phyloP scores from a whole-genome alignment of 1,140 invertebrate species.

The Meloidogyne chitwoodi region DNA sequence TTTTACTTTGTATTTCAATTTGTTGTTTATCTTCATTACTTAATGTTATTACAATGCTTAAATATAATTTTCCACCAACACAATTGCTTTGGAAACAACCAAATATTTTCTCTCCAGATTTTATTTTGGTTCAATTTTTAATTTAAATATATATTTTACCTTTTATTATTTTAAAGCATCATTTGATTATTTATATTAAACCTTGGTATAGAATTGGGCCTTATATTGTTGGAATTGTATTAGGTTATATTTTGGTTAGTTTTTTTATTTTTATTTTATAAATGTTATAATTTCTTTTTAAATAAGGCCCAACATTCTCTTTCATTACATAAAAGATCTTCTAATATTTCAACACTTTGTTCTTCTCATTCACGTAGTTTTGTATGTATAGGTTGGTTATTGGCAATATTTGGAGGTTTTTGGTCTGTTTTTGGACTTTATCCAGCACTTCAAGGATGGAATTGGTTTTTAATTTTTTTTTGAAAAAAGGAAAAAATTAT shows the following conservation, averaged over 20 bases:
- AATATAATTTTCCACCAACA: slow-evolving; percentile 58
- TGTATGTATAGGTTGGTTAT: slow-evolving; percentile 34
- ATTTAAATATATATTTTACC: neutral
- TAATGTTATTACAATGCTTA: slow-evolving; percentile 48
- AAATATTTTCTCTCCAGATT: slow-evolving; percentile 55
- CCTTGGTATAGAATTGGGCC: slow-evolving; percentile 63
- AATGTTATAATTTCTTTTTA: neutral
- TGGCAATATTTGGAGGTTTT: slow-evolving; percentile 35
- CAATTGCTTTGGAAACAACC: slow-evolving; percentile 60
- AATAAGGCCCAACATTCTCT: slow-evolving; percentile 11
- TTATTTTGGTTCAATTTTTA: slow-evolving; percentile 32
- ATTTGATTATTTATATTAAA: slow-evolving; percentile 62
- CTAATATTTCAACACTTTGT: neutral
- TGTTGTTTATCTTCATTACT: slow-evolving; percentile 41
- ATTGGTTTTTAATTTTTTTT: slow-evolving; percentile 30
- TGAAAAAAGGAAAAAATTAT: too few species aligned
- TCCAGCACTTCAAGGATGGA: slow-evolving; percentile 55
- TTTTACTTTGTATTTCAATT: slow-evolving; percentile 32
- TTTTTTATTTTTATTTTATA: neutral
- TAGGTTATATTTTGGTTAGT: slow-evolving; percentile 60
- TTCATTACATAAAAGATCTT: slow-evolving; percentile 1
- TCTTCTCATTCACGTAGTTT: slow-evolving; percentile 25
- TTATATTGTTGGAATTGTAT: slow-evolving; percentile 62
- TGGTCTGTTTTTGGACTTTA: slow-evolving; percentile 56
- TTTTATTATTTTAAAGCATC: slow-evolving; percentile 34